Conservation (phyloP, 2,888 invertebrate genomes). For the Volucella bombylans region DNA sequence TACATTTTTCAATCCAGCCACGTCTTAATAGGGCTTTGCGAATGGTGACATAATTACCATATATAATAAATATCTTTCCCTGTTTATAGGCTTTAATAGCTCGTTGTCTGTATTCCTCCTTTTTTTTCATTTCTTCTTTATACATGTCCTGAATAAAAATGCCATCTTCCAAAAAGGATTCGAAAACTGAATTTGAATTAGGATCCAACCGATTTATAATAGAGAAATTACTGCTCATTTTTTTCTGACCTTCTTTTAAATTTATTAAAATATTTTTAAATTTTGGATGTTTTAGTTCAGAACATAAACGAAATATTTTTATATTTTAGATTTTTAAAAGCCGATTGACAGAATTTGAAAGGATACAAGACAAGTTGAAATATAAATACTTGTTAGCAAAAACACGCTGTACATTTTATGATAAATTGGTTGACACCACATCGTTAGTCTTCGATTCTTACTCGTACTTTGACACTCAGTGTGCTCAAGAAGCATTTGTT, state of each 20-base stretch:
- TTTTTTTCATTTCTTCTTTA: slow-evolving; percentile 14
- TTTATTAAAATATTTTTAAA: slow-evolving; percentile 6
- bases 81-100: slow-evolving; percentile 80
- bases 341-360: slow-evolving; percentile 15
- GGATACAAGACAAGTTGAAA: not conserved
- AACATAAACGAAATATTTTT: not conserved
- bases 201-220: not conserved
- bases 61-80: slow-evolving; percentile 80
- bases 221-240: slow-evolving; percentile 37
- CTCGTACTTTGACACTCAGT: no score
- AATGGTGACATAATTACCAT: slow-evolving; percentile 79
- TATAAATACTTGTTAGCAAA: not conserved
- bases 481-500: no score
- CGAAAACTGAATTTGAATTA: not conserved
- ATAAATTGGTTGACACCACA: no score
- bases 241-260: not conserved
- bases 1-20: slow-evolving; percentile 90
- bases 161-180: not conserved
- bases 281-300: not conserved
- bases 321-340: not conserved
- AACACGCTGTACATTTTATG: no score
- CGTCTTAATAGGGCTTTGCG: slow-evolving; percentile 84
- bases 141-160: not conserved
- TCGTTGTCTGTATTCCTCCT: slow-evolving; percentile 34
- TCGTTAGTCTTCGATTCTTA: no score